Percentiles rank a stretch among this genome's conserved stretches.
phyloP scores from a whole-genome alignment of 2,888 invertebrate genomes.

The Nomada fabriciana region DNA sequence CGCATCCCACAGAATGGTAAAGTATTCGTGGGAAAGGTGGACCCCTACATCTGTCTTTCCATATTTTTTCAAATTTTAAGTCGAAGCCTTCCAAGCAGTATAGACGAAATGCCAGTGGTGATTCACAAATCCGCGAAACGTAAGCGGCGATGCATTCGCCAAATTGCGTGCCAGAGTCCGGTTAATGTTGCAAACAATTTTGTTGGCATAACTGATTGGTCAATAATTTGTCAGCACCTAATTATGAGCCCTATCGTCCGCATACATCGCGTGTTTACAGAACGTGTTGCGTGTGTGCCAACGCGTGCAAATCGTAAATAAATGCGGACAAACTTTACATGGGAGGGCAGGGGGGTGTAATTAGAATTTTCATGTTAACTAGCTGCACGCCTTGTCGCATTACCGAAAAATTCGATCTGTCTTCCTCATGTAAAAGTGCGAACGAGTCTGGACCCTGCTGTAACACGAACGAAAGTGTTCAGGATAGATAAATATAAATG shows the following conservation, averaged over 20 bases:
- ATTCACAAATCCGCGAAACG: not conserved
- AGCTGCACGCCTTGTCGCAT: no score
- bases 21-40: no score
- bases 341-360: not conserved
- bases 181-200: constrained; percentile 47
- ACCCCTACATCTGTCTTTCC: not conserved
- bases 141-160: not conserved
- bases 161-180: constrained; percentile 31
- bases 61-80: no score
- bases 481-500: no score
- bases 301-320: constrained; percentile 39
- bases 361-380: not conserved
- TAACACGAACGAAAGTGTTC: no score
- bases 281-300: constrained; percentile 40
- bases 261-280: constrained; percentile 44
- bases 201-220: constrained; percentile 43
- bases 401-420: not conserved
- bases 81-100: no score
- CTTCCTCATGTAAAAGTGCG: not conserved
- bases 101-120: not conserved
- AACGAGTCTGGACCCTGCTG: not conserved
- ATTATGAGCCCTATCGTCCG: constrained; percentile 45
- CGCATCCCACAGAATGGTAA: no score
- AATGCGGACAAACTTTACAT: not conserved
- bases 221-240: constrained; percentile 52